Conservation (phyloP, 2,113 vertebrate genomes). For the Tetrax tetrax region DNA sequence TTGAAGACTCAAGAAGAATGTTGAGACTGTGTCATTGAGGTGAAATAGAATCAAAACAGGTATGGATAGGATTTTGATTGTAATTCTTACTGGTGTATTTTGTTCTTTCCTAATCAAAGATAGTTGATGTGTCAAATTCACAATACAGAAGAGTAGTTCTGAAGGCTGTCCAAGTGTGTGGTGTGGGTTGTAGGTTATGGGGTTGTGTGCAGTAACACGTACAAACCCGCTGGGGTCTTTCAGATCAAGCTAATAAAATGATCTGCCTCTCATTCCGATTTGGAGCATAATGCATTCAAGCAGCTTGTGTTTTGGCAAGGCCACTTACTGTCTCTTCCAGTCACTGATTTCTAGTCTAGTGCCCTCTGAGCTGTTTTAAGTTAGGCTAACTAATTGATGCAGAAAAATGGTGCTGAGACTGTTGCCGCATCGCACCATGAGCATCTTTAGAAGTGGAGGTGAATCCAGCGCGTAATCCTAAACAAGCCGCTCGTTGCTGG, state of each 20-base stretch:
- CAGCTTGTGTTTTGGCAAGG: neutral
- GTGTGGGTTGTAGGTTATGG: neutral
- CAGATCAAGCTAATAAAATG: neutral
- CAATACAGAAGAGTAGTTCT: rapidly evolving
- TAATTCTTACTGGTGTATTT: too few relatives aligned
- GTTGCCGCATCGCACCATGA: neutral
- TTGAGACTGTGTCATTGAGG: neutral
- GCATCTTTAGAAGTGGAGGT: neutral
- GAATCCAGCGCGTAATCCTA: neutral
- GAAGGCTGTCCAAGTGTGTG: neutral
- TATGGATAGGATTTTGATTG: neutral
- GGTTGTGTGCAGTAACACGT: neutral
- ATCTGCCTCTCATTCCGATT: neutral
- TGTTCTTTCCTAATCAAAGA: neutral
- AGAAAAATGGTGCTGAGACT: neutral
- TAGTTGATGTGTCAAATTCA: neutral
- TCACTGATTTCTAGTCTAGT: neutral
- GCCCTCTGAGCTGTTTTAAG: neutral
- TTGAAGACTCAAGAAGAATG: neutral
- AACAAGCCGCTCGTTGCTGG: neutral
- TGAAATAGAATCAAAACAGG: neutral
- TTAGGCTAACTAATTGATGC: neutral
- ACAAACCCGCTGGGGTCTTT: too few relatives aligned
- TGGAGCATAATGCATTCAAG: neutral
- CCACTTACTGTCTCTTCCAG: neutral